Evolutionary conservation across 1,140 invertebrate genomes (phyloP).

Genomic region (Drosophila parabipectinata): DNA sequence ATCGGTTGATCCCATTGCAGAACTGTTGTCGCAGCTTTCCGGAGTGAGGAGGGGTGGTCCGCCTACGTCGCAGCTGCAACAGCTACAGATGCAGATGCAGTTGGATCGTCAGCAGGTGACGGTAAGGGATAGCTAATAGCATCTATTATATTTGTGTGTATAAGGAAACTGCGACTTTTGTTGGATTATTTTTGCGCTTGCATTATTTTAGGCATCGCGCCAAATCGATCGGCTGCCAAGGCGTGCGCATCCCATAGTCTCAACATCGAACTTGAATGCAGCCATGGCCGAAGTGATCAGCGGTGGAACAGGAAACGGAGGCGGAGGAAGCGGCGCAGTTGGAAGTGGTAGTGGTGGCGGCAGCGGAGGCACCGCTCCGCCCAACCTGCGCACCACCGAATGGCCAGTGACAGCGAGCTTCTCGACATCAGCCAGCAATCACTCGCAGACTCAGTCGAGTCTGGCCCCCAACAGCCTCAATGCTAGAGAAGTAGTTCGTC

Average conservation of each 20-base stretch:
- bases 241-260: conserved; percentile 85
- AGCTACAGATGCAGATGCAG: conserved; percentile 95
- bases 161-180: conserved; percentile 56
- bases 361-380: conserved; percentile 60
- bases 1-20: conserved; percentile 96
- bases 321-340: conserved; percentile 59
- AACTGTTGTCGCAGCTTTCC: conserved; percentile 95
- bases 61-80: conserved; percentile 92
- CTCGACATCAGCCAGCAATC: conserved; percentile 70
- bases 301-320: conserved; percentile 42
- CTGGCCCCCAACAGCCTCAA: conserved; percentile 78
- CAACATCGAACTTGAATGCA: conserved; percentile 84
- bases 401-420: conserved; percentile 77
- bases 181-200: conserved; percentile 49
- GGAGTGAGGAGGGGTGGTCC: conserved; percentile 91
- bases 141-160: conserved; percentile 41
- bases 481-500: conserved; percentile 77
- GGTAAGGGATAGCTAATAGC: conserved; percentile 84
- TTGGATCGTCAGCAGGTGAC: conserved; percentile 93
- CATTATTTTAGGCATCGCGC: conserved; percentile 87
- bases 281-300: conserved; percentile 82
- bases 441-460: conserved; percentile 82
- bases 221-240: conserved; percentile 94
- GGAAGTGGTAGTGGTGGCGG: conserved; percentile 60
- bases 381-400: conserved; percentile 74